Base-by-base conservation (phyloP, 1,140 invertebrate genomes). In the Drosophila setifemur region DNA sequence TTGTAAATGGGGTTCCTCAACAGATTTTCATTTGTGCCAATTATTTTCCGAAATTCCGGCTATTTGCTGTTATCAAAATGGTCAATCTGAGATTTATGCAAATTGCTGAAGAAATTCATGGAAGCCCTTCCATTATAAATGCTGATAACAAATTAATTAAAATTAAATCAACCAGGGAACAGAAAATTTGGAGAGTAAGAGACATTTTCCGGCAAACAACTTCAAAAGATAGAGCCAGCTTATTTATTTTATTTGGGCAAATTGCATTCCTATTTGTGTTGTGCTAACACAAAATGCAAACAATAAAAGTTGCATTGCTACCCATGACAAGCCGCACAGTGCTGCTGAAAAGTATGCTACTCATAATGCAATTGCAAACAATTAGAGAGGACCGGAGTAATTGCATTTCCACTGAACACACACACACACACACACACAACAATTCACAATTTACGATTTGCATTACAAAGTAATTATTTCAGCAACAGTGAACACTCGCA, bases 391-490 rank as follows among this genome's bases (percentile, higher is more conserved):
- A 49, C 40, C 69, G 44, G 40, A 76, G 73, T 86, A 86, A 85
- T 81, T 86, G 81, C 81, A 48, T 76, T 79, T 86, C 33, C 19
- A 44, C 29, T 25, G 43, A 35, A 49, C 31, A 47, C 45, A 29
- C 55, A 43, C 29, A 45, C 37, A 33, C 23, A 43, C n/a, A 21
- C 11, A 18, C 12, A 40, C 9, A 23, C n/a, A 18, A 44, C 33
- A 37, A 42, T 39, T 47, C 25, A 48, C 60, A 63, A 63, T 64
- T 58, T 31, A 31, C 57, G 66, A 74, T 74, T 76, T 66, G 53
- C 82, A 81, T 86, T 81, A 76, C 71, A 81, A 81, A 66, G 67
- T 76, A 86, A 86, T 87, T 86, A 87, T 81, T 81, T 86, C 31
- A 61, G 78, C 67, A 53, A 68, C 28, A 48, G 37, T 35, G 11